Base-by-base conservation (phyloP, 2,113 vertebrate genomes). In the Pogona vitticeps region DNA sequence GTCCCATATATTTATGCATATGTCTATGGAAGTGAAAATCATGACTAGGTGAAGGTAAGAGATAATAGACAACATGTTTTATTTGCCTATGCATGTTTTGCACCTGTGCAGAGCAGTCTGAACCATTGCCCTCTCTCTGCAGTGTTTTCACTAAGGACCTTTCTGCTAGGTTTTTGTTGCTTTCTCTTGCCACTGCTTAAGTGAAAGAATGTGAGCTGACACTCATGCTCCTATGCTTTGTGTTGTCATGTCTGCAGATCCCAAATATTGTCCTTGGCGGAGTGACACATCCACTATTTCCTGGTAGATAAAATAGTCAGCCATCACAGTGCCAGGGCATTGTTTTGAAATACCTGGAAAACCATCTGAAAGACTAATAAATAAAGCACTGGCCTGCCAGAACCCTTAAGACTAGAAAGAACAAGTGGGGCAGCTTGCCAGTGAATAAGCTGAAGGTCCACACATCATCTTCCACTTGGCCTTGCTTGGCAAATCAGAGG, bases 191-290 rank as follows among this genome's bases (percentile, higher is more conserved):
- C 67, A 0, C 15, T 40, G 31, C 36, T 61, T 20, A 52, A 42
- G 78, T 70, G 72, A 81, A 90, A 86, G 88, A 88, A 91, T 93
- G 77, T 20, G 81, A 61, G 90, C 91, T 92, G 92, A 88, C 79
- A 89, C 0, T 82, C 63, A 38, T 17, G 52, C 52, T 84, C 8
- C 23, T 67, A 10, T 67, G 83, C 90, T 88, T 92, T 89, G 93
- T 91, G 76, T 88, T 77, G 14, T 1, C 0, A 75, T 80, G 82
- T 90, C 86, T 67, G 46, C 75, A 88, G 91, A 88, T 88, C 26
- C 56, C 63, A 82, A 1, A 1, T 88, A 76, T 46, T n/a, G 89
- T 68, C 1, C n/a, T 1, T 7, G 89, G 91, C 88, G 88, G 88
- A 1, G 38, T 79, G 42, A 40, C 56, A 85, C 85, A 71, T 91